Conservation (phyloP, 1,140 invertebrate genomes). For the Oryctes rhinoceros region DNA sequence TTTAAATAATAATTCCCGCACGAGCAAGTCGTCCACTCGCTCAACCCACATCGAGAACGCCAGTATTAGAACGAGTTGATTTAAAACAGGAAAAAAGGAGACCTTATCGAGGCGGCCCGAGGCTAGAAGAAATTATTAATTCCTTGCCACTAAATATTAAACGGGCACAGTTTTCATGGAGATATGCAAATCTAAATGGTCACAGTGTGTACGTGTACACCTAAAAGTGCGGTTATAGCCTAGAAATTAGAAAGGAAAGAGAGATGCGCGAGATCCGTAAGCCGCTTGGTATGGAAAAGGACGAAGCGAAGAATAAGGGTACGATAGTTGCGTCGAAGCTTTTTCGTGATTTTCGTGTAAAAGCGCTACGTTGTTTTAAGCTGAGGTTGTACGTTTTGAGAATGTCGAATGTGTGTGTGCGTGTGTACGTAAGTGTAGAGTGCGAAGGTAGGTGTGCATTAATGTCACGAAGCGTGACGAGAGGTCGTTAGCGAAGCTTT, state of each 20-base stretch:
- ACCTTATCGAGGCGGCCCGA: neutral
- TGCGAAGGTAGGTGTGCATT: constrained; percentile 33
- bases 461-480: constrained; percentile 47
- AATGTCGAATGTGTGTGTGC: constrained; percentile 16
- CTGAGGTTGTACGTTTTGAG: neutral
- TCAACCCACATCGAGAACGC: neutral
- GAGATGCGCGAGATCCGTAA: neutral
- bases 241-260: constrained; percentile 16
- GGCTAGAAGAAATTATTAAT: constrained; percentile 37
- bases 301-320: neutral
- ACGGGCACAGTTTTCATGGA: constrained; percentile 33
- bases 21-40: neutral
- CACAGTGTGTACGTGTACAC: constrained; percentile 22
- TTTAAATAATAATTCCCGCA: constrained; percentile 24
- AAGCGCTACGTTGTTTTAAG: neutral
- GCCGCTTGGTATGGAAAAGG: neutral
- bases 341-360: constrained; percentile 25
- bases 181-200: constrained; percentile 34
- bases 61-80: constrained; percentile 21
- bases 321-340: neutral
- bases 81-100: constrained; percentile 29
- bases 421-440: neutral
- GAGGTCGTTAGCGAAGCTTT: constrained; percentile 47
- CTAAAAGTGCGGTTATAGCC: neutral
- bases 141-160: constrained; percentile 36